phyloP scores from a whole-genome alignment of 2,113 vertebrate species.

The Puma concolor region DNA sequence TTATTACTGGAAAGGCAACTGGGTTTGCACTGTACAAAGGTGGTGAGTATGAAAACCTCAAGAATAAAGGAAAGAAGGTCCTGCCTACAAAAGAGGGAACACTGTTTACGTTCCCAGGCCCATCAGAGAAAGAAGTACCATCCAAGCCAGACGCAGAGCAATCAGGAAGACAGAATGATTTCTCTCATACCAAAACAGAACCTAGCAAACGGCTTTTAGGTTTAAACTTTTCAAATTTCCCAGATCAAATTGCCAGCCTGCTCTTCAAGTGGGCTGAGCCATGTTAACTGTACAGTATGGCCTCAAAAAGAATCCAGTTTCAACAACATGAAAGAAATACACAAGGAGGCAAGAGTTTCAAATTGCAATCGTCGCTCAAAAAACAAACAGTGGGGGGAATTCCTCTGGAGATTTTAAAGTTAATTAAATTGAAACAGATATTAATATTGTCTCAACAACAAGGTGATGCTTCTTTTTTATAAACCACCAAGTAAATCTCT shows the following conservation, averaged over 20 bases:
- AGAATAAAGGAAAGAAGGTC: constrained; percentile 24
- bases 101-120: background rate
- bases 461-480: constrained; percentile 41
- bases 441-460: constrained; percentile 56
- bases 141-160: background rate
- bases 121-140: background rate
- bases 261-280: constrained; percentile 46
- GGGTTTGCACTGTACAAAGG: background rate
- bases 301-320: constrained; percentile 73
- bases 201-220: constrained; percentile 19
- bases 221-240: constrained; percentile 64
- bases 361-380: constrained; percentile 69
- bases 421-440: constrained; percentile 77
- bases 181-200: constrained; percentile 34
- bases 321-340: constrained; percentile 71
- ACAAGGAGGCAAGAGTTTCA: constrained; percentile 57
- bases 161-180: constrained; percentile 13
- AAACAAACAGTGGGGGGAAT: constrained; percentile 60
- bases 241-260: constrained; percentile 46
- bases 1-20: constrained; percentile 49
- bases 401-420: constrained; percentile 76
- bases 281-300: constrained; percentile 61
- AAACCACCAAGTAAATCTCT: constrained; percentile 48
- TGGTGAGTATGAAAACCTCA: constrained; percentile 21
- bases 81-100: constrained; percentile 10